Evolutionary conservation across 2,888 invertebrate species (phyloP).

Genomic region (Hirtodrosophila confusa): DNA sequence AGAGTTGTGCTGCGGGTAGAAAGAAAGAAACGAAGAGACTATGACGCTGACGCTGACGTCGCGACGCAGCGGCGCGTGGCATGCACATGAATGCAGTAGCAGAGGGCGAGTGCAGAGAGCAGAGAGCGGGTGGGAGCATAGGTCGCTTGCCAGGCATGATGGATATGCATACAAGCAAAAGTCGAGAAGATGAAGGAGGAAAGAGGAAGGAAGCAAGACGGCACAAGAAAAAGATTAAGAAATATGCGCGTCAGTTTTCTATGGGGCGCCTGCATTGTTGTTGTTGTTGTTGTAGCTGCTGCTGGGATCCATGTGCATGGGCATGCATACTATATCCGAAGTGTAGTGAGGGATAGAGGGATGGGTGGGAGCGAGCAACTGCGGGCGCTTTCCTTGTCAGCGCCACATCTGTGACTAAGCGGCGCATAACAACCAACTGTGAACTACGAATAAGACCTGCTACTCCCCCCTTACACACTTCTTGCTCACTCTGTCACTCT

Average conservation of each 20-base stretch:
- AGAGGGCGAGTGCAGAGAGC: slow-evolving; percentile 35
- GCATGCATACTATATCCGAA: slow-evolving; percentile 63
- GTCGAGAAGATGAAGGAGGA: not conserved
- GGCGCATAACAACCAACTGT: slow-evolving; percentile 76
- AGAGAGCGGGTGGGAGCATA: slow-evolving; percentile 51
- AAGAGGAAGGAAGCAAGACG: slow-evolving; percentile 33
- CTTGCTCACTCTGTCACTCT: not conserved
- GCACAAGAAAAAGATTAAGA: slow-evolving; percentile 75
- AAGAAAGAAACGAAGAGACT: slow-evolving; percentile 29
- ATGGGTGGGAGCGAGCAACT: slow-evolving; percentile 22
- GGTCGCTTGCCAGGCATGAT: slow-evolving; percentile 73
- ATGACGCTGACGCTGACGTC: slow-evolving; percentile 35
- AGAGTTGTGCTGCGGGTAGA: slow-evolving; percentile 64
- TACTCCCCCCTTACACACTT: slow-evolving; percentile 6
- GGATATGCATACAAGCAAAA: slow-evolving; percentile 64
- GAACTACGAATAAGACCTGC: slow-evolving; percentile 49
- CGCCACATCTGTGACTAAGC: slow-evolving; percentile 78
- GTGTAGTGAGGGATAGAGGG: slow-evolving; percentile 3
- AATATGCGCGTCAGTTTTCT: slow-evolving; percentile 68
- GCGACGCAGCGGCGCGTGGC: slow-evolving; percentile 76
- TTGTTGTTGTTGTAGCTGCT: slow-evolving; percentile 22
- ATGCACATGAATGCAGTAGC: slow-evolving; percentile 61
- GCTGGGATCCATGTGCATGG: slow-evolving; percentile 51
- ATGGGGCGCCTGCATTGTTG: slow-evolving; percentile 43
- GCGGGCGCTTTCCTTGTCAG: slow-evolving; percentile 62